Conservation (phyloP, 1,140 invertebrate species). For the Trissolcus basalis region DNA sequence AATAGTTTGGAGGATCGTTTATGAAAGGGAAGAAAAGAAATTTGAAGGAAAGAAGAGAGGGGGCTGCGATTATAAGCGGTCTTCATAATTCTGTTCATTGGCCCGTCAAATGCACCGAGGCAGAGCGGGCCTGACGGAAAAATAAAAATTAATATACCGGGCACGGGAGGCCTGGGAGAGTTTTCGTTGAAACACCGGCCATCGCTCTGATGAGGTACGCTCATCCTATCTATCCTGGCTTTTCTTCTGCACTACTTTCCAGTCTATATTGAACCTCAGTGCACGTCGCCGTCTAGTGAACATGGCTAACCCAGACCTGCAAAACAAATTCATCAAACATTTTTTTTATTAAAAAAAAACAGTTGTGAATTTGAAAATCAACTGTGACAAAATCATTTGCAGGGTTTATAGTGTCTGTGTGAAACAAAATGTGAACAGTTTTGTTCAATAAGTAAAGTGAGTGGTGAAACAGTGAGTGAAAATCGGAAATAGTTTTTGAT, state of each 20-base stretch:
- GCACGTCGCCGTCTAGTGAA: constrained; percentile 73
- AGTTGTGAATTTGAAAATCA: too few species aligned
- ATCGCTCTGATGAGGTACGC: constrained; percentile 73
- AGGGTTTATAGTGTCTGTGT: too few species aligned
- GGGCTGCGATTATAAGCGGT: constrained; percentile 11
- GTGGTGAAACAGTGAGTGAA: too few species aligned
- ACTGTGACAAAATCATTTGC: too few species aligned
- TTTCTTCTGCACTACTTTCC: constrained; percentile 69
- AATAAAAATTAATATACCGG: constrained; percentile 67
- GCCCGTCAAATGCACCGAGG: constrained; percentile 19
- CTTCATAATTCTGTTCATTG: constrained; percentile 25
- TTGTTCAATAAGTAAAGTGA: too few species aligned
- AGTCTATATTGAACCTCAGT: constrained; percentile 72
- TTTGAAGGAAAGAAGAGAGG: constrained; percentile 16
- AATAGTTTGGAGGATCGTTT: too few species aligned
- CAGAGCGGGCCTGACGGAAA: constrained; percentile 8
- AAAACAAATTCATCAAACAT: constrained; percentile 48
- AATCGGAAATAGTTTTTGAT: too few species aligned
- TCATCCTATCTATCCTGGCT: constrained; percentile 76
- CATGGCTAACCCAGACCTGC: constrained; percentile 75
- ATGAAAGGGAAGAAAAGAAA: constrained; percentile 31
- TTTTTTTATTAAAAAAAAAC: too few species aligned
- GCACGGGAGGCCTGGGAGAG: constrained; percentile 77
- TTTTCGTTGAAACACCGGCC: constrained; percentile 77
- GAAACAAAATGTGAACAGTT: too few species aligned